Conservation (phyloP, 1,140 invertebrate genomes). For the Anthonomus grandis region DNA sequence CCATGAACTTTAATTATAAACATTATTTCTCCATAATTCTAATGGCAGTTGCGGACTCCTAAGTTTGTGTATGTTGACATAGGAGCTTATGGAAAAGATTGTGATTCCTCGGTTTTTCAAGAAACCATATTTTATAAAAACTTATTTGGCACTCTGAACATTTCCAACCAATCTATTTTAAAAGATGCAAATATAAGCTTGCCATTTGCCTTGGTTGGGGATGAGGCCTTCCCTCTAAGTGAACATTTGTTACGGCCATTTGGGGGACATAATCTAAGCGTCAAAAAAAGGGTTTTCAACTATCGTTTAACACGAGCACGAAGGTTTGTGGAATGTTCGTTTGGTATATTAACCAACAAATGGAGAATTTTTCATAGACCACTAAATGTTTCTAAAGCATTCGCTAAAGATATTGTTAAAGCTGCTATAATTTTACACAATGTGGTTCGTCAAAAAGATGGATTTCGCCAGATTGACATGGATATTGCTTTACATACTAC, state of each 20-base stretch:
- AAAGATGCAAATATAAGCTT: neutral
- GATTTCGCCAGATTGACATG: too few relatives aligned
- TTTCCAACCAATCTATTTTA: neutral
- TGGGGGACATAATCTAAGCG: neutral
- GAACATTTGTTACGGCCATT: conserved; percentile 7
- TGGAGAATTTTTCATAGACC: conserved; percentile 6
- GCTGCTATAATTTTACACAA: too few relatives aligned
- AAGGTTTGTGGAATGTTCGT: conserved; percentile 8
- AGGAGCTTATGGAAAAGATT: conserved; percentile 3
- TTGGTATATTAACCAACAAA: conserved; percentile 4
- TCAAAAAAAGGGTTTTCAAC: conserved; percentile 1
- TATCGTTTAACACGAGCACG: conserved; percentile 1
- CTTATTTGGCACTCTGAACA: neutral
- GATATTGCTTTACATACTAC: too few relatives aligned
- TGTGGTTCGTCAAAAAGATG: too few relatives aligned
- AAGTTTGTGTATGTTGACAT: neutral
- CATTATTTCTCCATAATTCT: conserved; percentile 4
- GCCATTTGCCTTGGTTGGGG: conserved; percentile 1
- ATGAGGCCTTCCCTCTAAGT: conserved; percentile 6
- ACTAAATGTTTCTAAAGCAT: neutral
- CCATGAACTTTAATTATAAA: conserved; percentile 12
- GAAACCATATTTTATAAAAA: neutral
- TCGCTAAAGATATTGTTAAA: too few relatives aligned
- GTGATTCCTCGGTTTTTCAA: conserved; percentile 1
- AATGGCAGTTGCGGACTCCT: neutral